These are phyloP conservation scores for Picus viridis DNA, from an alignment of 2,797 vertebrate genomes.

Conservation along the genomic window DNA sequence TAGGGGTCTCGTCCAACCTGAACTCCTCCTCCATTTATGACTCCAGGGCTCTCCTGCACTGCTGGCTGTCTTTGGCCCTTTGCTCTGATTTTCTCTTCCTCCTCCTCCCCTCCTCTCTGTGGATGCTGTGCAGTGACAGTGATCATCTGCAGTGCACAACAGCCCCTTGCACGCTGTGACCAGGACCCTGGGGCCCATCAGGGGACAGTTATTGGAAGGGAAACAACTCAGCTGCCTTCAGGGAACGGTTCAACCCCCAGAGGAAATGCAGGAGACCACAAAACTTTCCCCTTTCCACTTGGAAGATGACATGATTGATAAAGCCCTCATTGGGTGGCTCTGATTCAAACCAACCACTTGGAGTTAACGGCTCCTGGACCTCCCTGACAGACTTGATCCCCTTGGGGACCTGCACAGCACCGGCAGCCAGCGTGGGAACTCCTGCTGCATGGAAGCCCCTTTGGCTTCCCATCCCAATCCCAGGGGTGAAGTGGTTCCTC, in stretches of 20 bases:
- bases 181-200: neutral
- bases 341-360: neutral
- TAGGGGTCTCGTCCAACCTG: too few species aligned
- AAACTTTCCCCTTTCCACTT: neutral
- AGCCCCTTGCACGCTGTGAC: accelerated
- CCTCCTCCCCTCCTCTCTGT: accelerated
- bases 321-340: neutral
- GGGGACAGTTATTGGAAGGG: neutral
- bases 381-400: neutral
- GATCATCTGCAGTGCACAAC: neutral
- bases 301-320: neutral
- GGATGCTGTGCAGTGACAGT: accelerated
- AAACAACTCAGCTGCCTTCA: neutral
- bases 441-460: neutral
- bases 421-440: neutral
- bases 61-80: neutral
- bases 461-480: neutral
- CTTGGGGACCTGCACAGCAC: accelerated
- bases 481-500: accelerated
- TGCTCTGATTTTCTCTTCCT: neutral
- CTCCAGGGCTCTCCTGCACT: neutral
- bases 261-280: neutral
- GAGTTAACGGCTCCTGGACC: neutral
- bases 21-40: too few species aligned
- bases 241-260: neutral